phyloP scores from a whole-genome alignment of 2,113 vertebrate genomes.

The Brevimyrus niger region DNA sequence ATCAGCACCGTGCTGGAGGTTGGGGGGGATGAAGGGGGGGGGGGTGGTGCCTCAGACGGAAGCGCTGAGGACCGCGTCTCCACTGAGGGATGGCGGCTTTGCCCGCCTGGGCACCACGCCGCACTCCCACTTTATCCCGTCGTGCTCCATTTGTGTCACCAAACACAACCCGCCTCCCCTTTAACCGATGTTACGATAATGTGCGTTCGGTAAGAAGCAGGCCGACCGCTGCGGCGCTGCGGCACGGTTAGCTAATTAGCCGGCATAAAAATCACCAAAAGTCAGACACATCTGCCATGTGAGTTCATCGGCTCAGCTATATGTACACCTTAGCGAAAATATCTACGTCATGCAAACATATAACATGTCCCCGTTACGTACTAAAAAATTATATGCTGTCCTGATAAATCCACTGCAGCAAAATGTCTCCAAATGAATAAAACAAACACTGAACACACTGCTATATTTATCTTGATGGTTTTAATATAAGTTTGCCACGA shows the following conservation, averaged over 20 bases:
- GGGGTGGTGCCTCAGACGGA: neutral
- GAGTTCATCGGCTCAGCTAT: neutral
- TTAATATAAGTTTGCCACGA: neutral
- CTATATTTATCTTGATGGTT: neutral
- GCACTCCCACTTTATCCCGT: neutral
- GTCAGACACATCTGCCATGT: neutral
- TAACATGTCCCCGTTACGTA: neutral
- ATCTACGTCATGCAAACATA: neutral
- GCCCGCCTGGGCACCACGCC: neutral
- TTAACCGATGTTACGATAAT: neutral
- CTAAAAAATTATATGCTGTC: neutral
- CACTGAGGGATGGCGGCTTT: neutral
- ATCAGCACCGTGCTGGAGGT: neutral
- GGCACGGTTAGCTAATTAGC: neutral
- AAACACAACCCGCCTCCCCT: neutral
- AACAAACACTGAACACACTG: neutral
- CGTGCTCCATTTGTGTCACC: neutral
- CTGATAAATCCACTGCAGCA: neutral
- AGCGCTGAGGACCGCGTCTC: neutral
- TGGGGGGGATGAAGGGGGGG: neutral
- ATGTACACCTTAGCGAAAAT: neutral
- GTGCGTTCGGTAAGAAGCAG: neutral
- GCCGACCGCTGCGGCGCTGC: no score
- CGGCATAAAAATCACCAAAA: neutral
- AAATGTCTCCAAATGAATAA: neutral